These are phyloP conservation scores for Daubentonia madagascariensis DNA, from an alignment of 2,113 vertebrate genomes.

Conservation along the genomic window DNA sequence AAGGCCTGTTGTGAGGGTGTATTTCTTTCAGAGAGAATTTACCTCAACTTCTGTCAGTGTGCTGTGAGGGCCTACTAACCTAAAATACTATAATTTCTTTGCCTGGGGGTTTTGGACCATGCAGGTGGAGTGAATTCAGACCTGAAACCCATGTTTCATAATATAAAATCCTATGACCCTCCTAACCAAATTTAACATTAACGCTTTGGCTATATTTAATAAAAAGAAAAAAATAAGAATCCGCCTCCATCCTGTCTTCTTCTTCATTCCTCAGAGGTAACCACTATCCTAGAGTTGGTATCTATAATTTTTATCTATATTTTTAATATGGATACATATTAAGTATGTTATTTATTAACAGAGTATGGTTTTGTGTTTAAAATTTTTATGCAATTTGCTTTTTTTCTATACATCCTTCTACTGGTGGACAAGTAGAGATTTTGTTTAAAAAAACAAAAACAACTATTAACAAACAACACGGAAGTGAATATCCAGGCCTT, in stretches of 20 bases:
- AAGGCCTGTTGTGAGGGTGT: neutral
- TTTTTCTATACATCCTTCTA: neutral
- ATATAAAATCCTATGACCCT: neutral
- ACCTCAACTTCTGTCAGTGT: neutral
- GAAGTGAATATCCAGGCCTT: neutral
- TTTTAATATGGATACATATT: neutral
- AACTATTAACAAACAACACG: neutral
- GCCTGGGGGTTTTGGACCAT: neutral
- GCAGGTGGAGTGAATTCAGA: neutral
- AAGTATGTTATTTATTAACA: neutral
- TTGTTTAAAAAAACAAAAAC: neutral
- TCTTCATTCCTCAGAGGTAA: neutral
- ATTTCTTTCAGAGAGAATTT: neutral
- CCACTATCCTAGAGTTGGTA: neutral
- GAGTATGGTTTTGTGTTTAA: neutral
- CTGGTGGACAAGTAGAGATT: neutral
- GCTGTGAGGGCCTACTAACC: neutral
- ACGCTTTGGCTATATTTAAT: neutral
- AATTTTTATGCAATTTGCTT: neutral
- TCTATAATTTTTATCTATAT: neutral
- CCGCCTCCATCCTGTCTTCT: neutral
- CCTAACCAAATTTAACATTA: neutral
- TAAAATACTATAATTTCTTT: neutral
- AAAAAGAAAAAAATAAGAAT: neutral
- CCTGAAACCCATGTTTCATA: neutral